phyloP scores from a whole-genome alignment of 2,888 invertebrate species.

The Sesia apiformis region DNA sequence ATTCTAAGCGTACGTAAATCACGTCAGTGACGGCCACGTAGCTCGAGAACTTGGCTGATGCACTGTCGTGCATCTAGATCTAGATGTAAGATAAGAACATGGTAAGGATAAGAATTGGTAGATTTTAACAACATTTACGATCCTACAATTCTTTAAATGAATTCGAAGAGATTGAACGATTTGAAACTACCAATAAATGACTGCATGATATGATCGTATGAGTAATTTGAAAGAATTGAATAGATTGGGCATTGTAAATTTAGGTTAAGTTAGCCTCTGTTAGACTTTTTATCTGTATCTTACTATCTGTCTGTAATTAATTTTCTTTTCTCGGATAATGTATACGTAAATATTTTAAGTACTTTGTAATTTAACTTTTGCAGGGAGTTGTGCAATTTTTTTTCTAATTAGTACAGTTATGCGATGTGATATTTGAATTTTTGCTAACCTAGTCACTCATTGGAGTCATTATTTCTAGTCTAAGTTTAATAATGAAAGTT shows the following conservation, averaged over 20 bases:
- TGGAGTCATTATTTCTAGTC: slow-evolving; percentile 29
- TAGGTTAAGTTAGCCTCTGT: slow-evolving; percentile 23
- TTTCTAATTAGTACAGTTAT: slow-evolving; percentile 16
- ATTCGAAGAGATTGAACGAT: slow-evolving; percentile 33
- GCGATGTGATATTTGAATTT: slow-evolving; percentile 36
- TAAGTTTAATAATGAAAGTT: slow-evolving; percentile 21
- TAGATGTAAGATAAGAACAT: too few relatives aligned
- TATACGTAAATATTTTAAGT: slow-evolving; percentile 22
- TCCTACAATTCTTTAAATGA: slow-evolving; percentile 42
- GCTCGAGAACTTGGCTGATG: slow-evolving; percentile 1
- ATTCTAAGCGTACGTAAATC: not conserved
- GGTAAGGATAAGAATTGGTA: not conserved
- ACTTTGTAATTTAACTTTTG: not conserved
- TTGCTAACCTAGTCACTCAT: slow-evolving; percentile 53
- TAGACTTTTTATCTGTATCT: slow-evolving; percentile 16
- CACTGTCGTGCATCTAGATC: slow-evolving; percentile 5
- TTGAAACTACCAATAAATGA: not conserved
- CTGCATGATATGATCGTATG: slow-evolving; percentile 19
- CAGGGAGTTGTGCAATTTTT: slow-evolving; percentile 4
- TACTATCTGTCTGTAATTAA: slow-evolving; percentile 17
- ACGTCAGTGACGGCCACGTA: not conserved
- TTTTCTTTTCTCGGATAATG: slow-evolving; percentile 24
- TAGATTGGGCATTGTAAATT: slow-evolving; percentile 25
- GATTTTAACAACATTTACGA: slow-evolving; percentile 15
- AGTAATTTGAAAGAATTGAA: slow-evolving; percentile 25